Conservation (phyloP, 37 sponge, comb jelly and placozoan species). For the Halichondria panicea region DNA sequence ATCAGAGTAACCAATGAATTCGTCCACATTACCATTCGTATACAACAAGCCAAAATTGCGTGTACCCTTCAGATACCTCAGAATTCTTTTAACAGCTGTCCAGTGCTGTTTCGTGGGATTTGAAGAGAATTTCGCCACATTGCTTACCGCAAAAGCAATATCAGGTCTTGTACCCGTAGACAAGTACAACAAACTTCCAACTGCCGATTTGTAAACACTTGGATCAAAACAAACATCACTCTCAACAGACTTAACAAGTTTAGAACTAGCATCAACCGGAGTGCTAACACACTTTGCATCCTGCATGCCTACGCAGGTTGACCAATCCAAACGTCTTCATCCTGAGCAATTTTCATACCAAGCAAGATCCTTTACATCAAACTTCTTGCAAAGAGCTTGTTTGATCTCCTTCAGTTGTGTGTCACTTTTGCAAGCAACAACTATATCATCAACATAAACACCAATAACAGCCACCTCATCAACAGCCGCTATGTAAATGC, state of each 20-base stretch:
- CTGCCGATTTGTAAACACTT: slow-evolving; percentile 31
- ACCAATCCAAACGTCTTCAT: slow-evolving; percentile 52
- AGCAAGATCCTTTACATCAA: slow-evolving; percentile 32
- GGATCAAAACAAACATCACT: slow-evolving; percentile 15
- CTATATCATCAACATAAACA: slow-evolving; percentile 37
- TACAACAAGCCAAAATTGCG: slow-evolving; percentile 23
- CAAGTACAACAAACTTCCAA: slow-evolving; percentile 43
- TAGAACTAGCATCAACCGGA: slow-evolving; percentile 14
- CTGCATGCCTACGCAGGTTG: slow-evolving; percentile 63
- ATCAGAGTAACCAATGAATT: slow-evolving; percentile 45
- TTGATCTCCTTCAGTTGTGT: slow-evolving; percentile 8
- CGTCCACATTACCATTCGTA: neutral
- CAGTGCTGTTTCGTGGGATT: slow-evolving; percentile 43
- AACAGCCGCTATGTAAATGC: no score
- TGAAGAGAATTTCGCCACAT: slow-evolving; percentile 37
- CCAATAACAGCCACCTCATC: no score
- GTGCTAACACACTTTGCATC: slow-evolving; percentile 33
- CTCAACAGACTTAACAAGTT: slow-evolving; percentile 35
- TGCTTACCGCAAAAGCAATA: slow-evolving; percentile 46
- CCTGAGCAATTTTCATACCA: slow-evolving; percentile 35
- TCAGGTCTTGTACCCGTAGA: slow-evolving; percentile 50
- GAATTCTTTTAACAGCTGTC: slow-evolving; percentile 42
- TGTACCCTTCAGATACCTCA: slow-evolving; percentile 44
- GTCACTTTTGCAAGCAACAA: no score
- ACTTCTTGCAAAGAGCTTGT: neutral